Evolutionary conservation across 2,797 vertebrate genomes (phyloP).

Genomic region (Phoeniculus purpureus): DNA sequence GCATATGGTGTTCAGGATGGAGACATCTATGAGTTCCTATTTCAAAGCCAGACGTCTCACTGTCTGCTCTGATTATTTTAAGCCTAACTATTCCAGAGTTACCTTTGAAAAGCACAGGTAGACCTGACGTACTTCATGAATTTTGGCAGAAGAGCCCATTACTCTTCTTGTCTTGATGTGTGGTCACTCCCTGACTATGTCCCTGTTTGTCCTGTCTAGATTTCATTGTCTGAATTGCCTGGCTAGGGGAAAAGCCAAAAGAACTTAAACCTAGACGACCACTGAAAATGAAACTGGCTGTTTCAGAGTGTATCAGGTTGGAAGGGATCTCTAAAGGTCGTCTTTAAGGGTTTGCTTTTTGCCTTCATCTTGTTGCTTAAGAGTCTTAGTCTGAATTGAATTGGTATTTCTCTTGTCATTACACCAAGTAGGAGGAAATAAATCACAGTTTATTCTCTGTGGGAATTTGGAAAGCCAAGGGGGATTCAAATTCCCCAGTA

Average conservation of each 20-base stretch:
- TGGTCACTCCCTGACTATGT: neutral
- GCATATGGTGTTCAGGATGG: neutral
- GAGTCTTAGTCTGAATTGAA: neutral
- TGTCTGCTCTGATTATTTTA: neutral
- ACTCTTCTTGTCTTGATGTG: fast-evolving
- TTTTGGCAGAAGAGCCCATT: neutral
- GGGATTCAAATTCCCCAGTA: neutral
- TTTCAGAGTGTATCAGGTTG: neutral
- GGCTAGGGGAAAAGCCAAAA: neutral
- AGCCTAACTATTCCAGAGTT: neutral
- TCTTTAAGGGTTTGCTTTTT: neutral
- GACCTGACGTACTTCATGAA: neutral
- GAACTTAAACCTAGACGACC: neutral
- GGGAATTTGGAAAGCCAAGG: neutral
- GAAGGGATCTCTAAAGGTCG: too few relatives aligned
- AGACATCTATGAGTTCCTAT: neutral
- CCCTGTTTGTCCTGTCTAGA: neutral
- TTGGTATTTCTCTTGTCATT: neutral
- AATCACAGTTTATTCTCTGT: neutral
- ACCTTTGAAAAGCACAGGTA: neutral
- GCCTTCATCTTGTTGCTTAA: neutral
- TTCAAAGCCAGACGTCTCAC: neutral
- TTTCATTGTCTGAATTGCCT: neutral
- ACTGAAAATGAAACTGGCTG: fast-evolving
- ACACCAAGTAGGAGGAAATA: neutral